Conservation (phyloP, 2,888 invertebrate species). For the Dryobota labecula region DNA sequence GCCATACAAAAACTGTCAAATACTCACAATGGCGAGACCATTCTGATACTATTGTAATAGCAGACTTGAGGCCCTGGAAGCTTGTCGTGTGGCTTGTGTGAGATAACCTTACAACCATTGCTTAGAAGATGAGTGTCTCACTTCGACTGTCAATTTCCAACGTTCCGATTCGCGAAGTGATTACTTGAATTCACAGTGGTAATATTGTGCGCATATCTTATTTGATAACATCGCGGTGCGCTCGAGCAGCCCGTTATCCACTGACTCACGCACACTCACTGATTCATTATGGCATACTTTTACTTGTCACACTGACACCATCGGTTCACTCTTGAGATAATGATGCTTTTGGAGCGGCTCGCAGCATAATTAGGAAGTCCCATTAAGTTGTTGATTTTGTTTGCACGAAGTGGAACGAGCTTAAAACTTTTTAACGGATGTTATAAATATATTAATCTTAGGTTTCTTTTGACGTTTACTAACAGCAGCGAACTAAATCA, state of each 20-base stretch:
- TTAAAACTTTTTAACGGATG: conserved; percentile 2
- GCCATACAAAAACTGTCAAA: too few relatives aligned
- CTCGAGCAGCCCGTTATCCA: conserved; percentile 48
- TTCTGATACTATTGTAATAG: too few relatives aligned
- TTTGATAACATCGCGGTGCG: conserved; percentile 58
- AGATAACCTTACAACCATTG: conserved; percentile 10
- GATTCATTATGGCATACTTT: conserved; percentile 67
- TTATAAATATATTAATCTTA: conserved; percentile 7
- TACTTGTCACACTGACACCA: conserved; percentile 63
- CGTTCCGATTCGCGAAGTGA: conserved; percentile 19
- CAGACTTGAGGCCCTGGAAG: too few relatives aligned
- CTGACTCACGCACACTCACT: conserved; percentile 54
- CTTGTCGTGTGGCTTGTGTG: not conserved
- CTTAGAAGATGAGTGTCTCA: conserved; percentile 16
- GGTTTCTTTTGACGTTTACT: not conserved
- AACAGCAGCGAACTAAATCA: not conserved
- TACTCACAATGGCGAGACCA: too few relatives aligned
- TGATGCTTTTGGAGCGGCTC: conserved; percentile 26
- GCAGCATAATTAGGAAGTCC: conserved; percentile 1
- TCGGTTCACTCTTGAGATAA: conserved; percentile 44
- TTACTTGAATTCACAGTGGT: conserved; percentile 20
- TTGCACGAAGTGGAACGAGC: conserved; percentile 20
- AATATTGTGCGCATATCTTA: conserved; percentile 49
- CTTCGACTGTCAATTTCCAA: conserved; percentile 6
- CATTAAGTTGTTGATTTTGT: conserved; percentile 29